Conservation (phyloP, 2,888 invertebrate genomes). For the Drepana falcataria region DNA sequence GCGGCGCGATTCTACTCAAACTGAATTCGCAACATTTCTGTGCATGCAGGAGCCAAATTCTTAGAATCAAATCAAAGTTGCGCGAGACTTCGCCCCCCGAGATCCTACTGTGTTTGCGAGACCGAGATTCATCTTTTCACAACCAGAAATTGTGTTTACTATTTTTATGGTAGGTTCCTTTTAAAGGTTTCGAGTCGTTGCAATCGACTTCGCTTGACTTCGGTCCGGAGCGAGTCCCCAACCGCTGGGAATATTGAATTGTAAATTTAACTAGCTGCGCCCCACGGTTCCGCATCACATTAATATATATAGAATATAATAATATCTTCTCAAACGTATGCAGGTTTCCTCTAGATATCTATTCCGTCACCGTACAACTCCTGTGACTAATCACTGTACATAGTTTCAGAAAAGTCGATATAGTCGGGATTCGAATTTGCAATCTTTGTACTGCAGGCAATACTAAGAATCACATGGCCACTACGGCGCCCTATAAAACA, state of each 20-base stretch:
- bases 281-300: too few species aligned
- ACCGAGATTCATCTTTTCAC: constrained; percentile 57
- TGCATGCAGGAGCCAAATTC: constrained; percentile 40
- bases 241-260: constrained; percentile 50
- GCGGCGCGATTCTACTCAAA: constrained; percentile 27
- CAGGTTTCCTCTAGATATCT: too few species aligned
- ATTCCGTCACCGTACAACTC: too few species aligned
- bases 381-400: too few species aligned
- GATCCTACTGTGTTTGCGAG: constrained; percentile 45
- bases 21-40: constrained; percentile 58
- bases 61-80: constrained; percentile 64
- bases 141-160: constrained; percentile 60
- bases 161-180: constrained; percentile 51
- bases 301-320: not conserved
- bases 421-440: too few species aligned
- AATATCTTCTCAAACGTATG: too few species aligned
- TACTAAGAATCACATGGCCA: too few species aligned
- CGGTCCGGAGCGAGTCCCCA: constrained; percentile 15
- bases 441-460: too few species aligned
- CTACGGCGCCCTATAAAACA: too few species aligned
- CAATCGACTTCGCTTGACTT: constrained; percentile 36
- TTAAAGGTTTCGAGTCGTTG: constrained; percentile 35
- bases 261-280: constrained; percentile 32
- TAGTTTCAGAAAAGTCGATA: too few species aligned
- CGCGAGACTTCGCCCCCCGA: constrained; percentile 45